Evolutionary conservation across 2,888 invertebrate genomes (phyloP), one percentile per base, ranked within the genome.

Genomic region (Phlogophora meticulosa): DNA sequence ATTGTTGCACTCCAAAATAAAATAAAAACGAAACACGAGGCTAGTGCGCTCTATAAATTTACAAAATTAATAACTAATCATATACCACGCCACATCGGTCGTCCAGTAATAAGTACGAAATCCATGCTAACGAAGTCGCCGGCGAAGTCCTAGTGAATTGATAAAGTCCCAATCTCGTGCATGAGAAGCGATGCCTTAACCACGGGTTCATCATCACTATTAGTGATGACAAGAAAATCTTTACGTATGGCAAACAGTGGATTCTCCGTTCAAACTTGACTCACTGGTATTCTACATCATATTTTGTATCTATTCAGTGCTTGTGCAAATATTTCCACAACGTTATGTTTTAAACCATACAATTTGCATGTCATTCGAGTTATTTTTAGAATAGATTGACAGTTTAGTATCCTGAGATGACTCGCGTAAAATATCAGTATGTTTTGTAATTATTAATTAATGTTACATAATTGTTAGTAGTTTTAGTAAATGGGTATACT

Each of bases 231-330:
- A 10, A 11, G n/a, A 13, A 63, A 36, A 55, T 63, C 38, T 62
- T 55, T 3, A 43, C 15, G 20, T 53, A 34, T 24, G 17, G 7
- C 51, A 45, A 56, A 65, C 2, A 56, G 3, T 56, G 45, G 51
- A 22, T 65, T 65, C 70, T 65, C 65, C 65, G 11, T 40, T n/a
- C 2, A 36, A 32, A 38, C 52, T 42, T 71, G 57, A 65, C 45
- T 65, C 57, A 49, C 24, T 36, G 32, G 32, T 32, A 70, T 40
- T 17, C 42, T 42, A 57, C 36, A 36, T 56, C 0, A 28, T 38
- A 71, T 45, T 57, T 56, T 71, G 70, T 71, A 36, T 52, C 45
- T 13, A 42, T 51, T 72, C 17, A 52, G 1, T 64, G 52, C 51
- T 64, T 64, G 38, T 56, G 20, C 10, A 49, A 72, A 70, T 61